These are phyloP conservation scores for Boloria selene DNA, from an alignment of 2,888 invertebrate genomes.

Conservation along the genomic window DNA sequence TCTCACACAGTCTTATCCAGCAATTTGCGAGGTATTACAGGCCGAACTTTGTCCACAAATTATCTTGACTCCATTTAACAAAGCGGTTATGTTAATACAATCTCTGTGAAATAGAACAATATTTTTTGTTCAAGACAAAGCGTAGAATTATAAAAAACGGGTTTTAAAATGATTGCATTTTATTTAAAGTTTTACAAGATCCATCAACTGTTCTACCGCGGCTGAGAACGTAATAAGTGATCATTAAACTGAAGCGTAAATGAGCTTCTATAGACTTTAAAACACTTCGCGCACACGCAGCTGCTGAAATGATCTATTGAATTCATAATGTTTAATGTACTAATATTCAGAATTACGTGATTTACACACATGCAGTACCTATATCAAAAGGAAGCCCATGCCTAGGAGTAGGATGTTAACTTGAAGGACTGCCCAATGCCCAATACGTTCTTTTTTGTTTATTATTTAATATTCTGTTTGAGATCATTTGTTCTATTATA, in stretches of 20 bases:
- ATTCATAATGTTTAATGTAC: constrained; percentile 70
- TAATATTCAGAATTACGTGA: constrained; percentile 30
- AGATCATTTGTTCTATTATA: too few relatives aligned
- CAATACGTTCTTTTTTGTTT: too few relatives aligned
- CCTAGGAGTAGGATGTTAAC: not conserved
- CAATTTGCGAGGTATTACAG: constrained; percentile 82
- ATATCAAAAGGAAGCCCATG: too few relatives aligned
- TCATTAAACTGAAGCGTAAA: constrained; percentile 66
- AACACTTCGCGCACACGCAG: constrained; percentile 71
- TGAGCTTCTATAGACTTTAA: constrained; percentile 69
- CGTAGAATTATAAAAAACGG: constrained; percentile 66
- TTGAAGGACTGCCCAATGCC: too few relatives aligned
- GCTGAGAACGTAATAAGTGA: constrained; percentile 47
- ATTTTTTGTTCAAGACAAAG: constrained; percentile 72
- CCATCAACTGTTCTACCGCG: constrained; percentile 47
- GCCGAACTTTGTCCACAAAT: constrained; percentile 81
- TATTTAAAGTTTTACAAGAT: constrained; percentile 45
- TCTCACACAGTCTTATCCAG: constrained; percentile 82
- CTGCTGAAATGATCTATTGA: constrained; percentile 67
- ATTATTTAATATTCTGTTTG: too few relatives aligned
- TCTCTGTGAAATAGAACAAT: constrained; percentile 70
- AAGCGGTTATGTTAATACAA: constrained; percentile 80
- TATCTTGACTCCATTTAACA: constrained; percentile 80
- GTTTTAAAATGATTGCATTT: constrained; percentile 60
- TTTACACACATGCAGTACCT: too few relatives aligned